phyloP scores from a whole-genome alignment of 2,113 vertebrate genomes.

The Macaca nemestrina region DNA sequence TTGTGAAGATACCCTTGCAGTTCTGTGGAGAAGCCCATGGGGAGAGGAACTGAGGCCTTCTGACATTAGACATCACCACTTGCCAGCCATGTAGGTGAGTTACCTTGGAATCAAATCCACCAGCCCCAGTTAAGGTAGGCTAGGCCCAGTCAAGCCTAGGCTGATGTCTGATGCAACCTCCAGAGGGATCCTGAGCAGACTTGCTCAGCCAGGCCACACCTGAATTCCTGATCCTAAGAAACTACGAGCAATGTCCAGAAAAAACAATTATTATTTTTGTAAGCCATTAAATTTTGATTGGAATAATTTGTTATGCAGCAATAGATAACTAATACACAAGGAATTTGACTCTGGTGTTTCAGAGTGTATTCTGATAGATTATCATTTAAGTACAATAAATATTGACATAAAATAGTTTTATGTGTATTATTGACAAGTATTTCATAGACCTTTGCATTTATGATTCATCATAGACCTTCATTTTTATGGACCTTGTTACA shows the following conservation, averaged over 20 bases:
- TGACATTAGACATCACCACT: not conserved
- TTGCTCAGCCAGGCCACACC: not conserved
- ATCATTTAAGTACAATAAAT: not conserved
- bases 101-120: not conserved
- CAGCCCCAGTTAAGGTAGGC: not conserved
- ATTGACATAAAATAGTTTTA: slow-evolving; percentile 2
- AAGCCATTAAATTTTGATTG: not conserved
- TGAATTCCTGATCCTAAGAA: not conserved
- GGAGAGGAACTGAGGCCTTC: not conserved
- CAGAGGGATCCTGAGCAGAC: not conserved
- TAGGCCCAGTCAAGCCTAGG: not conserved
- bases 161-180: not conserved
- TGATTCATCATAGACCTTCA: too few relatives aligned
- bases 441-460: not conserved
- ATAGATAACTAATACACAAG: not conserved
- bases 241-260: not conserved
- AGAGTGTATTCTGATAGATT: not conserved
- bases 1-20: not conserved
- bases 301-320: not conserved
- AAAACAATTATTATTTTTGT: not conserved
- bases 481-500: not conserved
- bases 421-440: not conserved
- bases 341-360: not conserved
- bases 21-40: not conserved
- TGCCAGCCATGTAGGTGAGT: not conserved